A percentile compares a stretch with the other conserved stretches of the same genome.
Conservation (phyloP, 2,113 vertebrate species). For the Triplophysa rosa region DNA sequence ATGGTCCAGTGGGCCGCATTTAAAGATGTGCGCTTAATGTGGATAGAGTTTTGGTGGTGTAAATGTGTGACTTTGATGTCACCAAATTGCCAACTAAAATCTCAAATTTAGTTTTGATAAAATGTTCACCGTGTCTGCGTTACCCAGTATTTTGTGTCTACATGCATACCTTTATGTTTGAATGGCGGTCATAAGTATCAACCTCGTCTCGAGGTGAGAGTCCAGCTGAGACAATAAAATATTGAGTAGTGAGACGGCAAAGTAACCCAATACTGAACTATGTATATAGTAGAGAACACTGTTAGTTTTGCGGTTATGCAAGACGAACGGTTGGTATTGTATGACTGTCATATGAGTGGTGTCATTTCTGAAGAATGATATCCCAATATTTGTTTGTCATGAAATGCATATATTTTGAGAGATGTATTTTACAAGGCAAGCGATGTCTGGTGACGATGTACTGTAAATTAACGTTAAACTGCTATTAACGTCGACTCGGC, state of each 20-base stretch:
- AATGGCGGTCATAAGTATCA: conserved; percentile 28
- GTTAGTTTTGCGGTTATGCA: conserved; percentile 37
- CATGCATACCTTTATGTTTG: too few relatives aligned
- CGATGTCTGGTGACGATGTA: too few relatives aligned
- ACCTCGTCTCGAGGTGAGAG: conserved; percentile 43
- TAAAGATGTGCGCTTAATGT: too few relatives aligned
- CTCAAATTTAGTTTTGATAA: too few relatives aligned
- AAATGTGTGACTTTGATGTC: too few relatives aligned
- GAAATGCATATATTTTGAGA: neutral
- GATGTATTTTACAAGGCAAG: neutral
- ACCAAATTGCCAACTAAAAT: too few relatives aligned
- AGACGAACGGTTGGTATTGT: conserved; percentile 17
- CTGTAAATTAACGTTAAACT: too few relatives aligned
- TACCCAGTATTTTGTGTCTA: too few relatives aligned
- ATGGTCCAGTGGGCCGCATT: too few relatives aligned
- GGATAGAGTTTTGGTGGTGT: too few relatives aligned
- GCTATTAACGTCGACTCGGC: too few relatives aligned
- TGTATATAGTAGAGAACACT: conserved; percentile 47
- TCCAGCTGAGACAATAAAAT: conserved; percentile 52
- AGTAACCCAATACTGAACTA: conserved; percentile 44
- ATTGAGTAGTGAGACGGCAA: conserved; percentile 50
- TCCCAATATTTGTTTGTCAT: conserved; percentile 21
- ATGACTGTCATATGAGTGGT: conserved; percentile 39
- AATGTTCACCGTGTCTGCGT: too few relatives aligned
- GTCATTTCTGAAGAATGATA: conserved; percentile 39